Evolutionary conservation across 2,113 vertebrate genomes (phyloP).

Genomic region (Sprattus sprattus): DNA sequence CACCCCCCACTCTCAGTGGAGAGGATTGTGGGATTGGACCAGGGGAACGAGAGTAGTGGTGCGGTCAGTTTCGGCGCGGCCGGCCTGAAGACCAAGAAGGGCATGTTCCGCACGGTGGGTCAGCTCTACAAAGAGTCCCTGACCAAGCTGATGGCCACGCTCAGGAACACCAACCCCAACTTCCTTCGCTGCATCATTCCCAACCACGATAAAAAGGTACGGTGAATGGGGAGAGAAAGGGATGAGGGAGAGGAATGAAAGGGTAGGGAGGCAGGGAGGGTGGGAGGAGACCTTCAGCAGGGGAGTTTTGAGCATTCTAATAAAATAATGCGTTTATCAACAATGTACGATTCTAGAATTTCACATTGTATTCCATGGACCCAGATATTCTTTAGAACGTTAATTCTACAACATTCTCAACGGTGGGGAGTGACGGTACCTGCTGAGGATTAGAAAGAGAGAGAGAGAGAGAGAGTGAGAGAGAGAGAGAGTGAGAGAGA

Average conservation of each 20-base stretch:
- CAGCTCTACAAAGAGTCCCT: slow-evolving; percentile 91
- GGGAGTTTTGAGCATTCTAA: too few relatives aligned
- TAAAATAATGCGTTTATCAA: too few relatives aligned
- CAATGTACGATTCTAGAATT: too few relatives aligned
- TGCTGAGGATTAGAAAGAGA: not conserved
- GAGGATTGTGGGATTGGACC: slow-evolving; percentile 85
- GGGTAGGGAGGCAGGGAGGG: not conserved
- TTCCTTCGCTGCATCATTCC: slow-evolving; percentile 90
- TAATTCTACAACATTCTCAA: too few relatives aligned
- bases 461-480: not conserved
- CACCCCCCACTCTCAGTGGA: slow-evolving; percentile 72
- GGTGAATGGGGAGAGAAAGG: slow-evolving; percentile 31
- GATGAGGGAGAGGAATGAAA: not conserved
- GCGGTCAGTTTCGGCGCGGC: slow-evolving; percentile 73
- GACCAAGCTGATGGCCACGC: slow-evolving; percentile 87
- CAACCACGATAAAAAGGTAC: slow-evolving; percentile 87
- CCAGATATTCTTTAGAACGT: too few relatives aligned
- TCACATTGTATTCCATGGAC: too few relatives aligned
- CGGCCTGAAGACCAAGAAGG: slow-evolving; percentile 82
- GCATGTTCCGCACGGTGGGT: slow-evolving; percentile 90
- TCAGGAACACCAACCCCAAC: slow-evolving; percentile 90
- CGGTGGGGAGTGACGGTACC: too few relatives aligned
- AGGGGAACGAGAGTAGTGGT: slow-evolving; percentile 75
- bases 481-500: not conserved
- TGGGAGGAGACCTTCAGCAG: too few relatives aligned